Evolutionary conservation across 2,888 invertebrate species (phyloP).

Genomic region (Lathronympha strigana): DNA sequence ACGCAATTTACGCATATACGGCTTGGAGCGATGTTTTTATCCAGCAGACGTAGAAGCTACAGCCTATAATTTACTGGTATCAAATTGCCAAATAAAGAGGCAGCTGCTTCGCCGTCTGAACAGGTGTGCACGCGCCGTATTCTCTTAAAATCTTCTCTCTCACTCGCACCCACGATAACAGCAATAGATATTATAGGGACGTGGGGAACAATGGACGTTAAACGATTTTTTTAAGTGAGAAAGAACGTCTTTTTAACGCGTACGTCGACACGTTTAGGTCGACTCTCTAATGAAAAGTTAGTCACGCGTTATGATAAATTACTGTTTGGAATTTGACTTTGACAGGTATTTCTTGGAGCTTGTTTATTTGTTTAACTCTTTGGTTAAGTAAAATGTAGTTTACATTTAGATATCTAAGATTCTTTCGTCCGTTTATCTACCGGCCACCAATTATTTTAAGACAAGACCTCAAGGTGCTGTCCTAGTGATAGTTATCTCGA

Average conservation of each 20-base stretch:
- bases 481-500: neutral
- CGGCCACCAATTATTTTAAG: too few species aligned
- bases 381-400: neutral
- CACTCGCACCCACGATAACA: conserved; percentile 49
- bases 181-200: conserved; percentile 44
- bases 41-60: conserved; percentile 28
- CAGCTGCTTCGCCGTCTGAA: conserved; percentile 63
- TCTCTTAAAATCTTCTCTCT: conserved; percentile 48
- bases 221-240: conserved; percentile 29
- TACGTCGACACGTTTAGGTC: conserved; percentile 29
- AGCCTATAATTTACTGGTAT: conserved; percentile 52
- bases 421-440: too few species aligned
- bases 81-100: conserved; percentile 56
- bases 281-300: conserved; percentile 33
- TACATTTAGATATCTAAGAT: too few species aligned
- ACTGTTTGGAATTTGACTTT: conserved; percentile 25
- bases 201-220: conserved; percentile 35
- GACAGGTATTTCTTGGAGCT: conserved; percentile 4
- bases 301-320: conserved; percentile 35
- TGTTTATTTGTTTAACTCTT: conserved; percentile 16
- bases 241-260: conserved; percentile 29
- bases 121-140: conserved; percentile 70
- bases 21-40: conserved; percentile 32
- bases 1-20: conserved; percentile 5
- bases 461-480: neutral